Percentiles rank a stretch among this genome's conserved stretches.
phyloP scores from a whole-genome alignment of 2,888 invertebrate genomes.

The Mythimna loreyi region DNA sequence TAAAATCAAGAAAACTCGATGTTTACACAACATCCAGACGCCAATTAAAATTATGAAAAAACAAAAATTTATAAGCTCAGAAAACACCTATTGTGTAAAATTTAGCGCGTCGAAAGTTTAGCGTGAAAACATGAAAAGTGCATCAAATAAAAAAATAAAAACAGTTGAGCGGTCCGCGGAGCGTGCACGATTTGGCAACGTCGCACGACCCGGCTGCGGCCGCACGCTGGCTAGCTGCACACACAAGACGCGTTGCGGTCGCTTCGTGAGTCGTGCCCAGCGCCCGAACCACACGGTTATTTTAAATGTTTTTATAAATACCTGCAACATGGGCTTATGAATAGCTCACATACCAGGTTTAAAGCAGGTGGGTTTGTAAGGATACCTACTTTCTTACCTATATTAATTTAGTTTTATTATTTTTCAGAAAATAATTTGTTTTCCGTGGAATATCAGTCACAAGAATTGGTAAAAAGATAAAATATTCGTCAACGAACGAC shows the following conservation, averaged over 20 bases:
- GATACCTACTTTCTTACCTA: not conserved
- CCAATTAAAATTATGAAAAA: slow-evolving; percentile 17
- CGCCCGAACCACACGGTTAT: slow-evolving; percentile 35
- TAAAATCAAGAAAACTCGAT: not conserved
- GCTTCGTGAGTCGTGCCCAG: slow-evolving; percentile 42
- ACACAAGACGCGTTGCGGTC: slow-evolving; percentile 54
- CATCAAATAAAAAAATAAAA: slow-evolving; percentile 50
- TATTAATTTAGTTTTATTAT: not conserved
- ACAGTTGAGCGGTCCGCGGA: slow-evolving; percentile 17
- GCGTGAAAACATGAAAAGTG: slow-evolving; percentile 60
- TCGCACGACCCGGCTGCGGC: slow-evolving; percentile 46
- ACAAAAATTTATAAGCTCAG: slow-evolving; percentile 21
- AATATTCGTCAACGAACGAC: not conserved
- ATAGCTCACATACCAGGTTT: slow-evolving; percentile 25
- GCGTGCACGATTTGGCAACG: slow-evolving; percentile 65
- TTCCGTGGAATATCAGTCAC: not conserved
- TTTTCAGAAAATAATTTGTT: not conserved
- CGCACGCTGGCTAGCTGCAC: slow-evolving; percentile 30
- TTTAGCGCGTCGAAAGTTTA: slow-evolving; percentile 36
- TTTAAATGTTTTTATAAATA: slow-evolving; percentile 47
- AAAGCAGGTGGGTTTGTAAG: slow-evolving; percentile 13
- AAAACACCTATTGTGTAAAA: slow-evolving; percentile 39
- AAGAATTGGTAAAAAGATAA: not conserved
- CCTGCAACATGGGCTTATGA: slow-evolving; percentile 26
- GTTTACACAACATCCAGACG: not conserved